Evolutionary conservation across 2,797 vertebrate species (phyloP), one percentile per base, ranked within the genome.

Genomic region (Aulostomus chinensis): DNA sequence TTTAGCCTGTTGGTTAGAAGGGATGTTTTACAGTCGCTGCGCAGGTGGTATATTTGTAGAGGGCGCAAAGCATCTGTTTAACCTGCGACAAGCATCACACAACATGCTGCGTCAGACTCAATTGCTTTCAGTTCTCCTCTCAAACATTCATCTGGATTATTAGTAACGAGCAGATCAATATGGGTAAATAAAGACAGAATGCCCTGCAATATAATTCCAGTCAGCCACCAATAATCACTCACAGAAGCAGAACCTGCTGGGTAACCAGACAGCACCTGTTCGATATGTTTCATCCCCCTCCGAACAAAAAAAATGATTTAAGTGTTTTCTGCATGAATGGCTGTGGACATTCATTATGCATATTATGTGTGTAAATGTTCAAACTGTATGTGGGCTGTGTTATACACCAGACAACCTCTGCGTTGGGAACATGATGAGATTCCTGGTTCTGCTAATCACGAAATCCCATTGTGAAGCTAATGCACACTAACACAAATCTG

Each of bases 121-220:
- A 87, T 83, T 85, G 77, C 78, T 80, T 83, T 81, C 79, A 76
- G 74, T 82, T 83, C 6, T 67, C 55, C 34, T 41, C 64, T 59
- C 60, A 73, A 80, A 81, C 76, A 84, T 86, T 84, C 58, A 68
- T 83, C 79, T 68, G 63, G 69, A 81, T 75, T 58, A 63, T 70
- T 76, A 31, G 69, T 65, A 84, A 84, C 74, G 68, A 82, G 58
- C 58, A 53, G 78, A 91, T 90, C 84, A 56, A 88, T 86, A 50
- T 36, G 39, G 21, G 61, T 78, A 86, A 88, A 89, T 87, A 87
- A 89, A 88, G 83, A 88, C 67, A 55, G 68, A 88, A 73, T 57
- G 68, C 43, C 41, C 54, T 50, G 61, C 45, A 28, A 78, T 78
- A 73, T 76, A 51, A 76, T 56, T 76, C 49, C 55, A 79, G 47